These are phyloP conservation scores for Lutraria rhynchaena DNA, from an alignment of 1,140 invertebrate species.

Conservation along the genomic window DNA sequence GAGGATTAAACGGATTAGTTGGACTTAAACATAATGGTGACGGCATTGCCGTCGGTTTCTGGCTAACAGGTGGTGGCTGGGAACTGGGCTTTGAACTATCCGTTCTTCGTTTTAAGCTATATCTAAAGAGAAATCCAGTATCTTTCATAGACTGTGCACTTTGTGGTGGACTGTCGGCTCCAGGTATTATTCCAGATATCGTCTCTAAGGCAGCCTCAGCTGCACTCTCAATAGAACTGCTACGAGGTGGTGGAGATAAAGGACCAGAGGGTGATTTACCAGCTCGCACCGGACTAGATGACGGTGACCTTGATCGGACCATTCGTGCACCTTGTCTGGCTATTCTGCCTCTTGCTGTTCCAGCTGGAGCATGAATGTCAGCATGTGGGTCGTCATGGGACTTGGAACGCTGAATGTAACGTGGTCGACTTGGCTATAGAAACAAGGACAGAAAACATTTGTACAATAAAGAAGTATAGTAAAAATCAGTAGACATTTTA, in stretches of 20 bases:
- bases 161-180: slow-evolving; percentile 17
- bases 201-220: slow-evolving; percentile 25
- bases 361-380: slow-evolving; percentile 69
- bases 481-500: too few relatives aligned
- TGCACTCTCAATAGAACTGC: slow-evolving; percentile 2
- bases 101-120: slow-evolving; percentile 30
- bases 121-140: slow-evolving; percentile 22
- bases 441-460: slow-evolving; percentile 31
- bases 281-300: slow-evolving; percentile 66
- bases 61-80: not conserved
- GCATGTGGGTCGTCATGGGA: slow-evolving; percentile 79
- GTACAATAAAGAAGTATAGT: too few relatives aligned
- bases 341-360: slow-evolving; percentile 73
- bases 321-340: slow-evolving; percentile 74
- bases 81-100: too few relatives aligned
- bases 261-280: slow-evolving; percentile 46
- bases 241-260: slow-evolving; percentile 20
- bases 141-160: slow-evolving; percentile 38
- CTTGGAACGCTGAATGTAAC: slow-evolving; percentile 79
- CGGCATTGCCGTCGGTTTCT: not conserved
- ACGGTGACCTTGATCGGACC: slow-evolving; percentile 70
- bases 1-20: slow-evolving; percentile 41
- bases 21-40: not conserved
- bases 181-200: slow-evolving; percentile 16
- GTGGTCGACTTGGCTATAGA: slow-evolving; percentile 70